Base-by-base conservation (phyloP, 1,140 invertebrate species). In the Probaryconus sp. region DNA sequence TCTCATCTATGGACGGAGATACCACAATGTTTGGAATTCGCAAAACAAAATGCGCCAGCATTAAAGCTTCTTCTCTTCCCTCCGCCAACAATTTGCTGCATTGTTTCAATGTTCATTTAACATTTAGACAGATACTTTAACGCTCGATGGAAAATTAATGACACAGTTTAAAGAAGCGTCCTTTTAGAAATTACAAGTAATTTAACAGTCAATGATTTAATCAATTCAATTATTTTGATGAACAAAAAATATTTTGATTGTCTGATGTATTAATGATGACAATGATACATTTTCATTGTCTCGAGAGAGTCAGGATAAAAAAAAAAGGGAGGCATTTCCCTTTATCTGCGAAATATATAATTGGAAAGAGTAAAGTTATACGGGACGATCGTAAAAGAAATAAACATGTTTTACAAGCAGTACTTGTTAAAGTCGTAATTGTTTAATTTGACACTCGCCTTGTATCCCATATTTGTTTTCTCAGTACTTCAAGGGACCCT, bases 1-100 rank as follows among this genome's bases (percentile, higher is more conserved):
- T 91, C 65, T 94, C 92, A 64, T 94, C 93, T 17, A 95, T 84
- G 3, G 88, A 85, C 0, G 92, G 92, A 60, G 87, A 87, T 26
- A 92, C 89, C 14, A 88, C 65, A 20, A 92, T 89, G 42, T 89
- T 87, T 2, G 92, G 92, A 78, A 92, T 92, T 88, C 90, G 87
- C 13, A 93, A 78, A 53, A 90, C 82, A 83, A 93, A 91, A 50
- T 89, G 80, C 1, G 91, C 90, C 31, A 87, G 75, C 86, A 93
- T 89, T 1, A 93, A 76, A 3, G 91, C 89, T 76, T 83, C 68
- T 84, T 87, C 82, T 80, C 78, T 18, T 76, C 83, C 76, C 82
- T 84, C 48, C 47, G 83, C 6, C 83, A 89, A 65, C 78, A 89
- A 40, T 43, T 87, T 80, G 17, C 83, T 85, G 17, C 1, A 64